Evolutionary conservation across 2,888 invertebrate species (phyloP), one percentile per base, ranked within the genome.

Genomic region (Cryptosula pallasiana): DNA sequence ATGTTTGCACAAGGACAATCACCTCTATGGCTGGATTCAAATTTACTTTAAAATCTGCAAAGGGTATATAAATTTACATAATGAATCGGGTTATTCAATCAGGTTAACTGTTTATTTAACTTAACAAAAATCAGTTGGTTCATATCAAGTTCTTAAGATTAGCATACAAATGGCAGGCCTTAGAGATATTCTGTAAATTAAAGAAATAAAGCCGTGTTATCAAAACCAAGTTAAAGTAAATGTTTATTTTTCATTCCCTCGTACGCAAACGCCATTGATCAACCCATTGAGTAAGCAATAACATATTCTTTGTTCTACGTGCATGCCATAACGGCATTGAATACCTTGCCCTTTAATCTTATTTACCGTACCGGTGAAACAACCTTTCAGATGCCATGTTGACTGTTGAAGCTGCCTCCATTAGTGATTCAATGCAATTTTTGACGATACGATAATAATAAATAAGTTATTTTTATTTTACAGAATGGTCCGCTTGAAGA

Each of bases 51-150:
- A 63, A 63, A 63, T 13, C 29, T 63, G 63, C 29, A 63, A 63
- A 5, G 32, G 13, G 29, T 34, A 13, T 63, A 63, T 16, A 34
- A 63, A 63, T 63, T 63, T 63, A 63, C 63, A 63, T 63, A 63
- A 63, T 63, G 63, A 63, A 63, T 63, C 63, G 20, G 63, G 27
- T 63, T 63, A 63, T 63, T 63, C 63, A 63, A 63, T 63, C 63
- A 63, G 27, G 13, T n/a, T n/a, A 2, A 27, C 32, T 27, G 25
- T 63, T 63, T 29, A 29, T 63, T 63, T 32, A 27, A 27, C 32
- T 63, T 27, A 45, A 45, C 29, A 63, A 63, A 63, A 63, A 63
- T 27, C 63, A 63, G 63, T 63, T 63, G 63, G 13, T 13, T 20
- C 20, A 45, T 45, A 45, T 45, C 45, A 45, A 20, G 45, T 45